A percentile compares a stretch with the other conserved stretches of the same genome.
phyloP scores from a whole-genome alignment of 1,140 invertebrate species.

The Gryon sp. region DNA sequence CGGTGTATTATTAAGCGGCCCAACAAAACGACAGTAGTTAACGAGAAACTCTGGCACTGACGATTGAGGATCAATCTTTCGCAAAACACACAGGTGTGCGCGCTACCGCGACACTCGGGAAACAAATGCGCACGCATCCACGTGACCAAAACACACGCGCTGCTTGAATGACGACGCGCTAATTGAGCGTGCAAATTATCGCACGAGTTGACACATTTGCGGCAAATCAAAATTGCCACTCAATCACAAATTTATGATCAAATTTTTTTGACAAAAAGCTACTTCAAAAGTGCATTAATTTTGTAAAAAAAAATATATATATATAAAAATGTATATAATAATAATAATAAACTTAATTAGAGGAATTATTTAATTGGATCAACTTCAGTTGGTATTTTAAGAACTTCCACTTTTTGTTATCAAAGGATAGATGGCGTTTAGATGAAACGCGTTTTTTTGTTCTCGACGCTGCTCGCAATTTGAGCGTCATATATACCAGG shows the following conservation, averaged over 20 bases:
- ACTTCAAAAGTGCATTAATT: neutral
- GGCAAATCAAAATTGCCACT: slow-evolving; percentile 9
- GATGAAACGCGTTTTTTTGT: slow-evolving; percentile 13
- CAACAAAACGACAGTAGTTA: slow-evolving; percentile 14
- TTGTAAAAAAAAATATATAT: too few relatives aligned
- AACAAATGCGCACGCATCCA: slow-evolving; percentile 8
- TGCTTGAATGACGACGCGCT: slow-evolving; percentile 38
- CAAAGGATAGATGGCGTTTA: neutral
- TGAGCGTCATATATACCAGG: slow-evolving; percentile 18
- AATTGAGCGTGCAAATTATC: slow-evolving; percentile 62
- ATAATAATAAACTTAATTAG: too few relatives aligned
- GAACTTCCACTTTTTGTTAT: neutral
- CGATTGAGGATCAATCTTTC: slow-evolving; percentile 34
- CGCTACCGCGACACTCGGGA: slow-evolving; percentile 7
- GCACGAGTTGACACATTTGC: slow-evolving; percentile 33
- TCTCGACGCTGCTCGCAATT: slow-evolving; percentile 18
- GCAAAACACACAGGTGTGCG: slow-evolving; percentile 26
- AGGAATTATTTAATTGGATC: too few relatives aligned
- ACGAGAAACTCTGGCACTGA: slow-evolving; percentile 35
- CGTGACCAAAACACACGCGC: slow-evolving; percentile 30
- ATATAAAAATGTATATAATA: too few relatives aligned
- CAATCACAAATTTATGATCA: neutral
- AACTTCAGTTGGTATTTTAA: too few relatives aligned
- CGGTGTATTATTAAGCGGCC: slow-evolving; percentile 31
- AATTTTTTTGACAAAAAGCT: too few relatives aligned